These are phyloP conservation scores for Lytechinus pictus DNA, from an alignment of 35 echinoderm and acorn worm genomes.

Conservation along the genomic window DNA sequence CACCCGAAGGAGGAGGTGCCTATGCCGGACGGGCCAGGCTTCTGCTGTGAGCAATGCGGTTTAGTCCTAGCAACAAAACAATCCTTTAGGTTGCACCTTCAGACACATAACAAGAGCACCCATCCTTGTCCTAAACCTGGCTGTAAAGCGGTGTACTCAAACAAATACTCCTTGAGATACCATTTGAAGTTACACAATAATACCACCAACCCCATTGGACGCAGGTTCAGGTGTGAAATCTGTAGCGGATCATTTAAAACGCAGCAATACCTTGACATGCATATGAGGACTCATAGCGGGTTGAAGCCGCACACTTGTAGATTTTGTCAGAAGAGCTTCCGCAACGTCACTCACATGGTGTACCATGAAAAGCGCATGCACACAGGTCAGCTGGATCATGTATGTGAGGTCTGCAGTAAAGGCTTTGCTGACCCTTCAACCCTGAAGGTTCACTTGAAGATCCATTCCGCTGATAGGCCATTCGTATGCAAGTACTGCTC, in stretches of 20 bases:
- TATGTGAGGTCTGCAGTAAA: neutral
- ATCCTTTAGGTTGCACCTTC: neutral
- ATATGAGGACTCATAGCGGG: neutral
- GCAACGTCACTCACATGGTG: neutral
- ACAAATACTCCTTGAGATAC: neutral
- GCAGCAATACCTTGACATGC: neutral
- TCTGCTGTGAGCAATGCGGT: neutral
- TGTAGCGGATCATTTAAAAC: neutral
- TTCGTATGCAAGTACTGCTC: neutral
- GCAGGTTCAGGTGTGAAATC: neutral
- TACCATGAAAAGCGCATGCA: conserved; percentile 15
- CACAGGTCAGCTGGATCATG: neutral
- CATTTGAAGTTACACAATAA: neutral
- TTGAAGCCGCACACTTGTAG: neutral
- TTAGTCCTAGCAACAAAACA: neutral
- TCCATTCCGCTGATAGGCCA: neutral
- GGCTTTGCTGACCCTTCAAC: neutral
- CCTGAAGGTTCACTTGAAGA: neutral
- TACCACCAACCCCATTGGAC: neutral
- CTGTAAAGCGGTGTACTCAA: neutral
- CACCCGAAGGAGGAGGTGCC: conserved; percentile 3
- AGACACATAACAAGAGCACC: neutral
- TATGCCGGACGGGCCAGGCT: neutral
- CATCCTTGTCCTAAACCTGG: neutral
- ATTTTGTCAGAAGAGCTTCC: neutral